Base-by-base conservation (phyloP, 2,888 invertebrate species). In the Aleiodes testaceus region DNA sequence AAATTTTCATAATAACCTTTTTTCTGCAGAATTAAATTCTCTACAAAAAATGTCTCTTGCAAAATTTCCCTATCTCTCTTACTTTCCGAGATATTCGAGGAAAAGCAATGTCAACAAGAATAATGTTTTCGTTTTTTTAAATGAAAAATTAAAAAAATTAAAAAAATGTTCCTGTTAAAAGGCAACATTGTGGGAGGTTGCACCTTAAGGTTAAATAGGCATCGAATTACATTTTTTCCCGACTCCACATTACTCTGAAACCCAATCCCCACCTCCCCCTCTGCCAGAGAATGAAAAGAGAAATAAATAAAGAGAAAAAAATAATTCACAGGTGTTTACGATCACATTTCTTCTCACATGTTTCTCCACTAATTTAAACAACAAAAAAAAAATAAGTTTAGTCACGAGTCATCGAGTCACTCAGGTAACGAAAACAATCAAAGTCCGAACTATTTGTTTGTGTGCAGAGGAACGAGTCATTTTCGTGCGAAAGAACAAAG, bases 271-370 rank as follows among this genome's bases (percentile, higher is more conserved):
- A 55, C 36, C 26, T 2, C 26, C 44, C 45, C n/a, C 47, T 4
- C 18, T 18, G 22, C 18, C n/a, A 3, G 26, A 42, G 11, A n/a
- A n/a, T 1, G 16, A 22, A 20, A 20, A 16, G 20, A 44, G 61
- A 42, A n/a, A 45, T n/a, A 63, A 63, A 44, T n/a, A 20, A 45
- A 45, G 18, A 44, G 16, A 61, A 42, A 63, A n/a, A 63, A 45
- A 22, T n/a, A 22, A 63, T 63, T 44, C 42, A 42, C 63, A 63
- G 63, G 63, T 63, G 63, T 63, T 63, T 18, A 63, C 11, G 20
- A n/a, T 63, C 45, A 63, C 61, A n/a, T 44, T 44, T 63, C 14
- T 63, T 63, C 63, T n/a, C 63, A 63, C 45, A 20, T 53, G 53
- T 26, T 12, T 14, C 12, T 63, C 18, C 20, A 20, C 20, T 16